phyloP scores from a whole-genome alignment of 2,113 vertebrate species.

The Salvator merianae region DNA sequence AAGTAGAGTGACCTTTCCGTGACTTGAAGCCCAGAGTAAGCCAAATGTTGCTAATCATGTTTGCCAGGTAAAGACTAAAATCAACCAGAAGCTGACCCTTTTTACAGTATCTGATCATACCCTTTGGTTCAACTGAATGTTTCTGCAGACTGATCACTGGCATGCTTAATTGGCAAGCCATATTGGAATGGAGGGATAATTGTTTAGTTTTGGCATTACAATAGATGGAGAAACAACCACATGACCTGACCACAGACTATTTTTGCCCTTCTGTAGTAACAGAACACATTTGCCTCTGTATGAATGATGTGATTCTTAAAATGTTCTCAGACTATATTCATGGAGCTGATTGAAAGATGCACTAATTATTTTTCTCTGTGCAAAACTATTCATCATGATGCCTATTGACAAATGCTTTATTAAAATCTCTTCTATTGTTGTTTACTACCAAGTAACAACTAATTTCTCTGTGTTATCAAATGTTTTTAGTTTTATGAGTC shows the following conservation, averaged over 20 bases:
- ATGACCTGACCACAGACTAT: not conserved
- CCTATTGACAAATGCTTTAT: conserved; percentile 4
- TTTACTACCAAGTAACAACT: conserved; percentile 20
- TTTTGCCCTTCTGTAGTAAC: not conserved
- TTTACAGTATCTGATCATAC: not conserved
- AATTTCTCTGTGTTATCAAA: not conserved
- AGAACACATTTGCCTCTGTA: not conserved
- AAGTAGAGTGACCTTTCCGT: no score
- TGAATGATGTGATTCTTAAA: no score
- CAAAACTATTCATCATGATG: conserved; percentile 9
- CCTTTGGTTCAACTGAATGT: no score
- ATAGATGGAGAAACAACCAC: no score
- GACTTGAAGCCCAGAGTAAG: no score
- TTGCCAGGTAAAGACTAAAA: no score
- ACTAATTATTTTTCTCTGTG: conserved; percentile 32
- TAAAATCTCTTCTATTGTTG: not conserved
- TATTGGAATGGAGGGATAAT: no score
- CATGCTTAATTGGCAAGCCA: no score
- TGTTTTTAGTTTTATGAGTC: not conserved
- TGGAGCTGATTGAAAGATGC: not conserved
- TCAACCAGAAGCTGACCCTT: not conserved
- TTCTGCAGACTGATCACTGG: no score
- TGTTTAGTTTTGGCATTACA: no score
- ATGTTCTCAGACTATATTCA: not conserved
- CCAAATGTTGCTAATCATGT: no score